These are phyloP conservation scores for Shargacucullia verbasci DNA, from an alignment of 2,888 invertebrate species.

Conservation along the genomic window DNA sequence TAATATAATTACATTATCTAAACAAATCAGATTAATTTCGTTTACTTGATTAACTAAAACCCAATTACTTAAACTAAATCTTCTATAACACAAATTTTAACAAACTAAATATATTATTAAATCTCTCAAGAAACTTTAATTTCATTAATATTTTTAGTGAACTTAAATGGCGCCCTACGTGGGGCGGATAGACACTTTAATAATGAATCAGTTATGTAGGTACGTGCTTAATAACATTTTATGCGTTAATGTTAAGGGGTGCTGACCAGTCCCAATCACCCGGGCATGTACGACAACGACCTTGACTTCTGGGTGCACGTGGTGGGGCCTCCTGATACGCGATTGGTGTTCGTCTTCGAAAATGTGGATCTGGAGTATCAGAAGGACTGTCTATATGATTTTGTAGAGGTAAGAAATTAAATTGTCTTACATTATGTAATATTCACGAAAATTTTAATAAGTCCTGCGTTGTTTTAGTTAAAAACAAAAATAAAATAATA, in stretches of 20 bases:
- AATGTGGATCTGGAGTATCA: slow-evolving; percentile 93
- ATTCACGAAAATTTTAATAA: too few relatives aligned
- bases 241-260: slow-evolving; percentile 79
- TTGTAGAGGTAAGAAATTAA: slow-evolving; percentile 89
- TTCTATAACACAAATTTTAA: too few relatives aligned
- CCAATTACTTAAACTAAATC: too few relatives aligned
- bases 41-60: too few relatives aligned
- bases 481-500: too few relatives aligned
- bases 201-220: background rate
- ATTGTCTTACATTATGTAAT: too few relatives aligned
- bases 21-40: too few relatives aligned
- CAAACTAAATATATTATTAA: background rate
- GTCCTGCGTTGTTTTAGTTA: too few relatives aligned
- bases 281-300: slow-evolving; percentile 92
- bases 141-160: background rate
- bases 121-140: too few relatives aligned
- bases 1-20: too few relatives aligned
- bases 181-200: slow-evolving; percentile 1
- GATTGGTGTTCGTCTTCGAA: slow-evolving; percentile 92
- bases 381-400: slow-evolving; percentile 94
- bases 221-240: background rate
- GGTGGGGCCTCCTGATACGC: slow-evolving; percentile 90
- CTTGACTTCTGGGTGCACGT: slow-evolving; percentile 92
- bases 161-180: slow-evolving; percentile 40
- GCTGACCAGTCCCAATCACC: slow-evolving; percentile 92